Conservation (phyloP, 2,797 vertebrate genomes). For the Lycodopsis pacificus region DNA sequence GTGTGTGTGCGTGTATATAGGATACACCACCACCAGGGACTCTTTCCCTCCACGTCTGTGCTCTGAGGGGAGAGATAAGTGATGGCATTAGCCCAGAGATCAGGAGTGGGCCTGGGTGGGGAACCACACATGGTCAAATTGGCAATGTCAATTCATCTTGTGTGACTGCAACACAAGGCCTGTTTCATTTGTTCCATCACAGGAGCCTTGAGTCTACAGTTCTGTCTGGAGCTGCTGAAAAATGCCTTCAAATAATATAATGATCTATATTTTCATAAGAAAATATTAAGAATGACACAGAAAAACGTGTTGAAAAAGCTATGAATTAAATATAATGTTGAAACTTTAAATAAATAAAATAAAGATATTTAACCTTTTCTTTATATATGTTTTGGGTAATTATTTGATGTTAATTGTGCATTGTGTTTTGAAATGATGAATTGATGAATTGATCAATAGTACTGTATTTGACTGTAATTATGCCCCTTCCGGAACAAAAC, state of each 20-base stretch:
- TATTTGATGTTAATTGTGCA: constrained; percentile 18
- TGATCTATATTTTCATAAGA: neutral
- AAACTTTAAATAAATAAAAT: neutral
- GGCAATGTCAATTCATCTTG: constrained; percentile 29
- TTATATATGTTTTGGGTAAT: neutral
- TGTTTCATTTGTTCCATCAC: neutral
- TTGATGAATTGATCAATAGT: constrained; percentile 28
- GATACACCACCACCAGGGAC: constrained; percentile 14
- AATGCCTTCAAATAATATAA: neutral
- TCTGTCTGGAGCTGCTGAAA: neutral
- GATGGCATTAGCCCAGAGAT: constrained; percentile 34
- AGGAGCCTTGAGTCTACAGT: neutral
- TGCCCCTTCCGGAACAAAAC: constrained; percentile 3
- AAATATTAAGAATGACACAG: neutral
- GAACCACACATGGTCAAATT: constrained; percentile 41
- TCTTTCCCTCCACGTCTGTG: constrained; percentile 23
- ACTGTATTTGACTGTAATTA: constrained; percentile 19
- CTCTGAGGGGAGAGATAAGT: constrained; percentile 37
- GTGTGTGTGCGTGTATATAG: constrained; percentile 18
- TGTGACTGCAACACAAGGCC: constrained; percentile 18
- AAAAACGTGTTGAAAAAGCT: neutral
- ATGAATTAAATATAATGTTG: neutral
- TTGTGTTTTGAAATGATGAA: constrained; percentile 17
- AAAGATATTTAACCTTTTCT: neutral
- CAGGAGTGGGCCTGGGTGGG: constrained; percentile 1